Base-by-base conservation (phyloP, 1,140 invertebrate genomes). In the Antheraea pernyi region DNA sequence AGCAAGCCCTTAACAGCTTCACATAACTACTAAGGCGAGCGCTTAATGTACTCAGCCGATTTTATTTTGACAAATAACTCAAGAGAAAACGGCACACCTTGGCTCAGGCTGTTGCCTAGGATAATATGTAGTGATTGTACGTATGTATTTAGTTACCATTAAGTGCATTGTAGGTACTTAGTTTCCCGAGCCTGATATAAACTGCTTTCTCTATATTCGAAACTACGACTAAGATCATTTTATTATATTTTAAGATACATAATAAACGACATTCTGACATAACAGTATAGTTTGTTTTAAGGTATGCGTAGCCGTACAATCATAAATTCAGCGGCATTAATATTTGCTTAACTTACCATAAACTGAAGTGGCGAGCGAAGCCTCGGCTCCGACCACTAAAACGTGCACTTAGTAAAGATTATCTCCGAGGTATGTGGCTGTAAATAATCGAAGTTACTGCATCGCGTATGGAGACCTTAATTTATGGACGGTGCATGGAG, bases 341-440 rank as follows among this genome's bases (percentile, higher is more conserved):
- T 88, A 88, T 87, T 87, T 85, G 81, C 85, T 87, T 86, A 83
- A 83, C 78, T 83, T 83, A 84, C 81, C 79, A 88, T 89, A 89
- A 88, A 88, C 76, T 75, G 77, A 80, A 81, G 82, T 81, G 79
- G 74, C 71, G 73, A 74, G 73, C 75, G 68, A 74, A n/a, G 53
- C 65, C 58, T 65, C 59, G 70, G 74, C 77, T 71, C 62, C 72
- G 72, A 69, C 77, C 75, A 75, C 72, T 82, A 82, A 81, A 87
- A 82, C 75, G 80, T 85, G 84, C 84, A 89, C 86, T 89, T 85
- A 89, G 86, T 85, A 83, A 81, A 86, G 83, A 89, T 90, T 85
- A 90, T 89, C 86, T 85, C 66, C 65, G 48, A 68, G 73, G 72
- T 76, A 74, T 71, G 79, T 74, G 80, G 82, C 72, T 81, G 83